Conservation (phyloP, 1,140 invertebrate genomes). For the Drosophila jambulina region DNA sequence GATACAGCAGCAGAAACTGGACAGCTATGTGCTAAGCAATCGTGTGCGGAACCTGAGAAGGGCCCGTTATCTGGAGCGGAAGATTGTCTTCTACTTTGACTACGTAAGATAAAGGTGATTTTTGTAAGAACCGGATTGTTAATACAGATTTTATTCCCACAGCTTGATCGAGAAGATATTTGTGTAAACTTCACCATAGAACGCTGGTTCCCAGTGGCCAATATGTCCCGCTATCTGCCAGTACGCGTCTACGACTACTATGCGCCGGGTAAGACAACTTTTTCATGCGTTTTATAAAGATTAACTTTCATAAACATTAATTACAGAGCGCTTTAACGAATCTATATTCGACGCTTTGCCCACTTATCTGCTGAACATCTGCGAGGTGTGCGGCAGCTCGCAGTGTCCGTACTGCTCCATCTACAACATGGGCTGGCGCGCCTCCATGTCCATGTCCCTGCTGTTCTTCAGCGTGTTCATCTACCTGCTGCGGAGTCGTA, state of each 20-base stretch:
- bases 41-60: conserved; percentile 92
- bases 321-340: conserved; percentile 97
- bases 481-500: conserved; percentile 79
- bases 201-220: conserved; percentile 98
- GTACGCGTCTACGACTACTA: conserved; percentile 98
- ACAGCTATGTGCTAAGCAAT: conserved; percentile 91
- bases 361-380: conserved; percentile 96
- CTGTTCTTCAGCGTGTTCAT: conserved; percentile 81
- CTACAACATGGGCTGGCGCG: conserved; percentile 89
- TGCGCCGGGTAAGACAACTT: conserved; percentile 91
- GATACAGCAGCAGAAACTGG: conserved; percentile 95
- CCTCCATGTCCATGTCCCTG: conserved; percentile 76
- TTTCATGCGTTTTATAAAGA: not conserved
- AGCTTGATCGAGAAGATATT: conserved; percentile 92
- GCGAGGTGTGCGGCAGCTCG: conserved; percentile 98
- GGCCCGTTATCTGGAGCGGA: conserved; percentile 92
- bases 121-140: not conserved
- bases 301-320: conserved; percentile 11
- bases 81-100: conserved; percentile 97
- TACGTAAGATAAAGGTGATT: conserved; percentile 89
- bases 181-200: conserved; percentile 97
- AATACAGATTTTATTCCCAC: conserved; percentile 20
- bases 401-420: conserved; percentile 98
- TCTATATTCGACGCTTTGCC: conserved; percentile 95
- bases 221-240: conserved; percentile 96